phyloP scores from a whole-genome alignment of 2,888 invertebrate genomes.

The Villa cingulata region DNA sequence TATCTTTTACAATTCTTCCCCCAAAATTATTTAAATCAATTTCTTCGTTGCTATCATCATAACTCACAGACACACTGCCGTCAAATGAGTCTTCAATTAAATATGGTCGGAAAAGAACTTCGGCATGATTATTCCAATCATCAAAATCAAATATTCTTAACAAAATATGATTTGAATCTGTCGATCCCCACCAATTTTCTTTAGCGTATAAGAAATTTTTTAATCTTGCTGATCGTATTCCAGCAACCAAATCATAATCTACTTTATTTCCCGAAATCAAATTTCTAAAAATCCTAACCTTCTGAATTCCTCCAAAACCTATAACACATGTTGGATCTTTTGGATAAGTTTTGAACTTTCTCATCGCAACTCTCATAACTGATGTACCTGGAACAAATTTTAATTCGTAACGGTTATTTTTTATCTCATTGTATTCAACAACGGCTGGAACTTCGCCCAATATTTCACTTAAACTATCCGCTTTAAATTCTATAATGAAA shows the following conservation, averaged over 20 bases:
- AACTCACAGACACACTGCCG: conserved; percentile 58
- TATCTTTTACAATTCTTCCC: conserved; percentile 57
- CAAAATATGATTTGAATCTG: conserved; percentile 57
- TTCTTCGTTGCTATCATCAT: conserved; percentile 39
- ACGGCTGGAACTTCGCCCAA: conserved; percentile 69
- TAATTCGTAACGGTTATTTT: conserved; percentile 47
- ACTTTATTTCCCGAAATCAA: conserved; percentile 69
- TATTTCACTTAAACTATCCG: conserved; percentile 87
- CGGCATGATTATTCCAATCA: conserved; percentile 97
- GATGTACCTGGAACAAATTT: conserved; percentile 10
- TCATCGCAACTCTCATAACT: not conserved
- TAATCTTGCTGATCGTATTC: conserved; percentile 74
- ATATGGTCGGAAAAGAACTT: conserved; percentile 82
- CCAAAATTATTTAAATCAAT: conserved; percentile 57
- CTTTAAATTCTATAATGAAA: conserved; percentile 74
- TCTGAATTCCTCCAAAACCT: conserved; percentile 87
- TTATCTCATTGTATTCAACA: conserved; percentile 65
- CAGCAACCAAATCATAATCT: conserved; percentile 86
- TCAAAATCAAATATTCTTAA: conserved; percentile 92
- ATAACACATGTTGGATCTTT: conserved; percentile 67
- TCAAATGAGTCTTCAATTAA: conserved; percentile 64
- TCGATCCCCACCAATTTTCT: conserved; percentile 95
- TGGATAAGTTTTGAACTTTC: conserved; percentile 20
- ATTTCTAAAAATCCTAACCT: conserved; percentile 80
- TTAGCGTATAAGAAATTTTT: conserved; percentile 75